Evolutionary conservation across 2,797 vertebrate species (phyloP).

Genomic region (Epinephelus coioides): DNA sequence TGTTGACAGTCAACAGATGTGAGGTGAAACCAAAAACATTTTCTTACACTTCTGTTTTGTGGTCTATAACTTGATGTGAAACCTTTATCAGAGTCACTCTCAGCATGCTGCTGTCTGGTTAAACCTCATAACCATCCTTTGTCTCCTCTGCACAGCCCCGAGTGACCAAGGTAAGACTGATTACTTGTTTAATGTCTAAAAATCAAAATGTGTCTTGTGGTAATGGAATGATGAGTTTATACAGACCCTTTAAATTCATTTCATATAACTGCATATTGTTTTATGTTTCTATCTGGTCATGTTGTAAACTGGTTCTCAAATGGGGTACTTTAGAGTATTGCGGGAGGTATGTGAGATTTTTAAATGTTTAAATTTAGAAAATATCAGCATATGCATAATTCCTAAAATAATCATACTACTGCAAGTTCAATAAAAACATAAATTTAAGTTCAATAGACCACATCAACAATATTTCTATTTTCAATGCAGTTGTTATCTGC

Average conservation of each 20-base stretch:
- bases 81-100: neutral
- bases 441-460: too few species aligned
- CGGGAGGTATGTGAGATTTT: too few species aligned
- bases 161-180: neutral
- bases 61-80: neutral
- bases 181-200: neutral
- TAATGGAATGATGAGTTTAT: neutral
- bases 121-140: conserved; percentile 18
- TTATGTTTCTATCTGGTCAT: neutral
- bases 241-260: neutral
- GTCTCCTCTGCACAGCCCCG: conserved; percentile 11
- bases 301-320: too few species aligned
- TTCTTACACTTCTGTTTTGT: neutral
- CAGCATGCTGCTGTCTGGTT: conserved; percentile 36
- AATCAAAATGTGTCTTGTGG: neutral
- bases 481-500: too few species aligned
- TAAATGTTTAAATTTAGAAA: too few species aligned
- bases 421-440: too few species aligned
- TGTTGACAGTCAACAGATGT: neutral
- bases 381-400: too few species aligned
- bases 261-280: neutral
- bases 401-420: too few species aligned
- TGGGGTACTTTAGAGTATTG: too few species aligned
- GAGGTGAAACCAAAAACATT: neutral
- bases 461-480: too few species aligned